These are phyloP conservation scores for Aphis gossypii DNA, from an alignment of 1,140 invertebrate species.

Conservation along the genomic window DNA sequence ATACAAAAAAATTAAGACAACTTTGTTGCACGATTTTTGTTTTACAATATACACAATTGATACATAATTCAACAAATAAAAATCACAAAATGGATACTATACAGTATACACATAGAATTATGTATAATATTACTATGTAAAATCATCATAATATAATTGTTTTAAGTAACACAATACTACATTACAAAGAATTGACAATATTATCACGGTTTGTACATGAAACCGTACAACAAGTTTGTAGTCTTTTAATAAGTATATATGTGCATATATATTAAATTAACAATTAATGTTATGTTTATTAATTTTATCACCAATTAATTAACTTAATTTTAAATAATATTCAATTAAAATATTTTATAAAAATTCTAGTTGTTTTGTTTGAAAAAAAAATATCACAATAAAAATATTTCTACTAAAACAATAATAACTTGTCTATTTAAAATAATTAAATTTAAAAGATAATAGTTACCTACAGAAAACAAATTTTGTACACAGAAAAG, in stretches of 20 bases:
- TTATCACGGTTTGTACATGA: not conserved
- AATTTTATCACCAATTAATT: constrained; percentile 11
- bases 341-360: constrained; percentile 4
- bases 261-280: not conserved
- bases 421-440: constrained; percentile 52
- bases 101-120: not conserved
- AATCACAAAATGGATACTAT: not conserved
- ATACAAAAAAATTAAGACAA: not conserved
- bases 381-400: constrained; percentile 57
- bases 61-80: constrained; percentile 10
- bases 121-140: not conserved
- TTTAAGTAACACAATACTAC: not conserved
- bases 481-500: not conserved
- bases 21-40: not conserved
- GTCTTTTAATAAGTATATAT: constrained; percentile 9
- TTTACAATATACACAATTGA: not conserved
- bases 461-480: constrained; percentile 36
- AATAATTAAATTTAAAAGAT: constrained; percentile 45
- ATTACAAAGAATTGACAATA: not conserved
- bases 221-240: not conserved
- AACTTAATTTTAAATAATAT: constrained; percentile 43
- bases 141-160: not conserved
- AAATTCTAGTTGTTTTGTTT: constrained; percentile 21
- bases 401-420: constrained; percentile 50
- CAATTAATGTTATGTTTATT: constrained; percentile 27